Base-by-base conservation (phyloP, 2,113 vertebrate genomes). In the Channa maculata region DNA sequence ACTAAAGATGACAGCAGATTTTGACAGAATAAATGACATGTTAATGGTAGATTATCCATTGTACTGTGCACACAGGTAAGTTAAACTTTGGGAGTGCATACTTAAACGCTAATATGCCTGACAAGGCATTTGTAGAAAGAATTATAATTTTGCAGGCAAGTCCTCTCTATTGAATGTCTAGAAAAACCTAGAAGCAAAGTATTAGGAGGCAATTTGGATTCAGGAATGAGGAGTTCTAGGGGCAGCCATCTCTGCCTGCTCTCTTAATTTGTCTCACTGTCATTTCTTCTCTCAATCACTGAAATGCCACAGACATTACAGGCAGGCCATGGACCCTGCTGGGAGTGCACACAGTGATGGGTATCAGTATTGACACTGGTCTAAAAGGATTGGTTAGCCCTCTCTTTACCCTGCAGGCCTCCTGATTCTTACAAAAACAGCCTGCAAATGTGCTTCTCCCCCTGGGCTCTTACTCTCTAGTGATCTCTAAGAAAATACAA, bases 351-450 rank as follows among this genome's bases (percentile, higher is more conserved):
- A 90, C 67, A 87, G 83, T 89, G 92, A 92, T 85, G 88, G 80
- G 59, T 87, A 92, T 92, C 81, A 79, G 79, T 90, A 91, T 91
- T 85, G 89, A 91, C 91, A 90, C 71, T 79, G 78, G 87, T 88
- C 90, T 92, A 85, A 88, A 87, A 89, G 85, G 80, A 85, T 86
- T 82, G 76, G 84, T 91, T 91, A 88, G 90, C 77, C 76, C 50
- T 83, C 77, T 80, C 79, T 76, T 77, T 85, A 82, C 80, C 84
- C 80, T 83, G 71, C 61, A 71, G 88, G 80, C 75, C 66, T 65
- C 71, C 68, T 58, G 70, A 70, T 82, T 86, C 86, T 88, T 79
- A 87, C 71, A 82, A 87, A 87, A 85, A 79, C 65, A 57, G 59
- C 63, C 57, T 58, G 65, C 73, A 79, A 83, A 83, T 57, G 64